Base-by-base conservation (phyloP, 2,797 vertebrate genomes). In the Microtus californicus region DNA sequence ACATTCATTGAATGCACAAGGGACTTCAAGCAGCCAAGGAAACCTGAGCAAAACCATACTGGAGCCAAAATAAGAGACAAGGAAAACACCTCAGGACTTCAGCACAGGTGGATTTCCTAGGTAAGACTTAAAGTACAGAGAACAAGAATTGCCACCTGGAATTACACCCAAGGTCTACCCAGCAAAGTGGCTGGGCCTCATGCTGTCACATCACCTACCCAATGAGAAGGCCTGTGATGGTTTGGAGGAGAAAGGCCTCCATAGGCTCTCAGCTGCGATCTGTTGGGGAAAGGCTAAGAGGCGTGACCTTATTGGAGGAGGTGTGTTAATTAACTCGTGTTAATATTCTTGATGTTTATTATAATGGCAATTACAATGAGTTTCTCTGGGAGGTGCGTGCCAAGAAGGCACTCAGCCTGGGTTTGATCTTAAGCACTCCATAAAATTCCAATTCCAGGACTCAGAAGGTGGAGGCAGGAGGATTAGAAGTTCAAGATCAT, bases 311-410 rank as follows among this genome's bases (percentile, higher is more conserved):
- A 9, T 5, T 51, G 29, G 29, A 76, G 45, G 45, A 78, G 45
- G 45, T 76, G 15, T 45, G 25, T 27, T 56, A 6, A 56, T 56
- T 7, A 54, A 31, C 3, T 89, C 40, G 67, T n/a, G 21, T 29
- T 73, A 93, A 86, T 45, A 27, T 74, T 95, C 45, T 74, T 11
- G 51, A 89, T 91, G 8, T 91, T 87, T 65, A 73, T 86, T 59
- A 86, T 61, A 29, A 74, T 89, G 34, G 54, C 51, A 40, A 25
- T 54, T 79, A 83, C 9, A 59, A 54, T 61, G 27, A 37, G 8
- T 45, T n/a, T 51, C 21, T 56, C 78, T 27, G 51, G 61, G 9
- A 51, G 13, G 19, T 56, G 31, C 34, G 12, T 17, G 74, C 25
- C 74, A 29, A 31, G 10, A 27, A 17, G 48, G 74, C 15, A 31